Conservation (phyloP, 1,140 invertebrate genomes). For the Atta cephalotes region DNA sequence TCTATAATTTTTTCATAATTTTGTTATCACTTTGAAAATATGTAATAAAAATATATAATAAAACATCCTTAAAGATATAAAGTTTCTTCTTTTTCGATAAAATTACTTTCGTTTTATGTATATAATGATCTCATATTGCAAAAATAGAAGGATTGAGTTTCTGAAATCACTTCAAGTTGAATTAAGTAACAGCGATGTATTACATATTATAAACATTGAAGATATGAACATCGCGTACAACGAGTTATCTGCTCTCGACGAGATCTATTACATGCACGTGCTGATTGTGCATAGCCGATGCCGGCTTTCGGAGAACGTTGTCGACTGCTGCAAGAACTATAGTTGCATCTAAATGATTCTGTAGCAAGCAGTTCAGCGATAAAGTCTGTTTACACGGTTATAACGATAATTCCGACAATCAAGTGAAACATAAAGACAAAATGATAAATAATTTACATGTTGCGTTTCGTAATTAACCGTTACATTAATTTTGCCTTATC, state of each 20-base stretch:
- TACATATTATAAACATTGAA: neutral
- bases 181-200: slow-evolving; percentile 20
- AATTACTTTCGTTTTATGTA: neutral
- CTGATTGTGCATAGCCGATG: slow-evolving; percentile 24
- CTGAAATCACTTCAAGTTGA: neutral
- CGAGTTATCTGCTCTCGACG: neutral
- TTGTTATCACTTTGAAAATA: no score
- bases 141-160: neutral
- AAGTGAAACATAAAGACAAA: neutral
- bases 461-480: neutral
- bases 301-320: slow-evolving; percentile 10
- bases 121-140: neutral
- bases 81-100: neutral
- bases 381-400: neutral
- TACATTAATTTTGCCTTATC: neutral
- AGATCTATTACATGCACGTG: slow-evolving; percentile 17
- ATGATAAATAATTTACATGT: neutral
- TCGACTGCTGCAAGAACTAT: slow-evolving; percentile 12
- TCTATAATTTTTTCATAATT: no score
- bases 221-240: neutral
- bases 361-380: neutral
- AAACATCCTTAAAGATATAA: neutral
- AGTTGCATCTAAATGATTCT: neutral
- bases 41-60: no score
- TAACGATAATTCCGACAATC: neutral